Evolutionary conservation across 2,888 invertebrate genomes (phyloP).

Genomic region (Drosophila anomalata): DNA sequence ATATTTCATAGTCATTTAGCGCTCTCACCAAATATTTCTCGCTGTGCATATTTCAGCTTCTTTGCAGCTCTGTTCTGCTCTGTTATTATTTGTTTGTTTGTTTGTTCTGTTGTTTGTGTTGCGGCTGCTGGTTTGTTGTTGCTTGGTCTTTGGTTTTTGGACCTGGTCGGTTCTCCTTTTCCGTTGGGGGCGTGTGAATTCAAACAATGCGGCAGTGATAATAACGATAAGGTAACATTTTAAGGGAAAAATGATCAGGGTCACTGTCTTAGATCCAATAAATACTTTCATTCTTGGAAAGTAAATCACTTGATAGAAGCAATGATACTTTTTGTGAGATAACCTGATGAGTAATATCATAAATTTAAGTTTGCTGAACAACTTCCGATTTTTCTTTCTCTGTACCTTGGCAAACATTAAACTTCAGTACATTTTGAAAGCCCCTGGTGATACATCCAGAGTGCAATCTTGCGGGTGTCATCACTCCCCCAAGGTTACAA

Average conservation of each 20-base stretch:
- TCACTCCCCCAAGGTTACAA: slow-evolving; percentile 48
- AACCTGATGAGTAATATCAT: background rate
- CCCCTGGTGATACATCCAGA: slow-evolving; percentile 62
- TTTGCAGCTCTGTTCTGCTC: background rate
- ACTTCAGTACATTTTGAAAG: slow-evolving; percentile 39
- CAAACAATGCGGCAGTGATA: slow-evolving; percentile 78
- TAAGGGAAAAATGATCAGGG: slow-evolving; percentile 41
- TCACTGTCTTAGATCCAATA: slow-evolving; percentile 1
- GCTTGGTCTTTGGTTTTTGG: slow-evolving; percentile 5
- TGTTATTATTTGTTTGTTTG: slow-evolving; percentile 16
- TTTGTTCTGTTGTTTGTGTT: slow-evolving; percentile 41
- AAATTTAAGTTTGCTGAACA: too few relatives aligned
- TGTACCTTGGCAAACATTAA: slow-evolving; percentile 11
- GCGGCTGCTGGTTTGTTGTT: slow-evolving; percentile 30
- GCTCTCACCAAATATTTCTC: slow-evolving; percentile 38
- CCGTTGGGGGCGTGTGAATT: slow-evolving; percentile 80
- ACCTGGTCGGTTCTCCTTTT: slow-evolving; percentile 40
- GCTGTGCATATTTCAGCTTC: slow-evolving; percentile 36
- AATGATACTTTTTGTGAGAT: background rate
- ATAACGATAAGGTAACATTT: slow-evolving; percentile 52
- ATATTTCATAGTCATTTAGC: slow-evolving; percentile 35
- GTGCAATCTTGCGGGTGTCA: slow-evolving; percentile 45
- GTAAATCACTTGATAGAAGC: slow-evolving; percentile 14
- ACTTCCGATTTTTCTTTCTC: background rate
- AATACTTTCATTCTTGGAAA: slow-evolving; percentile 1